A percentile compares a stretch with the other conserved stretches of the same genome.
These are phyloP conservation scores for Trichonephila inaurata DNA, from an alignment of 1,140 invertebrate genomes.

Conservation along the genomic window DNA sequence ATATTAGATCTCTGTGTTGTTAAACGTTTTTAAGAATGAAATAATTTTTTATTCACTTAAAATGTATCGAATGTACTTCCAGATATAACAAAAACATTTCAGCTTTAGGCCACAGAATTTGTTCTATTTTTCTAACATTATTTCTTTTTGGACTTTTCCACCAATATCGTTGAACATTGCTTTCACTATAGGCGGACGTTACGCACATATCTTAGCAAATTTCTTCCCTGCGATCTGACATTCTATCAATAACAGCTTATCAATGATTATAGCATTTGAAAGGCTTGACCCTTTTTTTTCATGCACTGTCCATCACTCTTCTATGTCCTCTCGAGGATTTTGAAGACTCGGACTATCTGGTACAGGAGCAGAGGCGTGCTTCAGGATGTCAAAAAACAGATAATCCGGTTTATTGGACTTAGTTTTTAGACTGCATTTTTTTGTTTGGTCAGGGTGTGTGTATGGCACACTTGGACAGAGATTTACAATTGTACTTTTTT, in stretches of 20 bases:
- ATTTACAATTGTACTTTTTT: neutral
- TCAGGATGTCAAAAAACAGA: neutral
- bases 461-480: neutral
- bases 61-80: too few species aligned
- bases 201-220: neutral
- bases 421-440: constrained; percentile 22
- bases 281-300: neutral
- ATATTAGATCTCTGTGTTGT: too few species aligned
- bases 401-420: constrained; percentile 54
- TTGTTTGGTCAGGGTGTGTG: neutral
- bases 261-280: constrained; percentile 33
- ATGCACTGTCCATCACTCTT: constrained; percentile 6
- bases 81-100: too few species aligned
- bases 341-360: neutral
- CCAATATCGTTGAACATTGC: too few species aligned
- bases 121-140: too few species aligned
- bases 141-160: too few species aligned
- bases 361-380: constrained; percentile 23
- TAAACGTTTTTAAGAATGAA: too few species aligned
- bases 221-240: neutral
- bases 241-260: constrained; percentile 8
- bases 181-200: too few species aligned
- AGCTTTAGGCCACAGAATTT: too few species aligned
- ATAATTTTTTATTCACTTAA: too few species aligned
- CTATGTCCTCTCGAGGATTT: constrained; percentile 42